phyloP scores from a whole-genome alignment of 2,888 invertebrate species.

The Fragum sueziense region DNA sequence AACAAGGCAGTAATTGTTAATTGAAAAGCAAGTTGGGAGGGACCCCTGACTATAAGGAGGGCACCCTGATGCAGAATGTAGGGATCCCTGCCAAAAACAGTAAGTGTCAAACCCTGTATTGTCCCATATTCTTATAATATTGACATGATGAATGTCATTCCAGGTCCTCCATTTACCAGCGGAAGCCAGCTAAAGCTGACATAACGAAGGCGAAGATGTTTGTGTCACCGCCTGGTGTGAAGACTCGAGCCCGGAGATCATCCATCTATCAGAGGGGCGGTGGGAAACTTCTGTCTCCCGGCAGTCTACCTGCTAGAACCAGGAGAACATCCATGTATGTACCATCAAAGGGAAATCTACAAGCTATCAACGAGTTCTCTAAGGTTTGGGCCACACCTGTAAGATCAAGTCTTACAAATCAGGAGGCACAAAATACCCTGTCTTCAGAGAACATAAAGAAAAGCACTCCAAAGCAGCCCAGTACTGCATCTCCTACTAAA shows the following conservation, averaged over 20 bases:
- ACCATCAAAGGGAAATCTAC: conserved; percentile 28
- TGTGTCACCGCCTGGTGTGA: conserved; percentile 63
- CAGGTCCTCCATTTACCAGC: conserved; percentile 64
- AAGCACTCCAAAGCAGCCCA: neutral
- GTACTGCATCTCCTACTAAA: neutral
- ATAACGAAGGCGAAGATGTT: conserved; percentile 51
- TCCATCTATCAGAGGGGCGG: conserved; percentile 66
- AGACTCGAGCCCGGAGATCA: conserved; percentile 62
- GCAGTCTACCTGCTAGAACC: conserved; percentile 15
- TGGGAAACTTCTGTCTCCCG: conserved; percentile 38
- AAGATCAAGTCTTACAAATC: neutral
- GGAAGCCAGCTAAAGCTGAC: conserved; percentile 29
- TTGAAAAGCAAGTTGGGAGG: too few species aligned
- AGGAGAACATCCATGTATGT: conserved; percentile 55
- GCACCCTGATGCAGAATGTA: too few species aligned
- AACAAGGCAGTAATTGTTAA: too few species aligned
- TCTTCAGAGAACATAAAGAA: neutral
- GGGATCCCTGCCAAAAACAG: too few species aligned
- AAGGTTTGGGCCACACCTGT: conserved; percentile 58
- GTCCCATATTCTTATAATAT: too few species aligned
- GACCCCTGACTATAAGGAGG: too few species aligned
- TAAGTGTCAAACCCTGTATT: too few species aligned
- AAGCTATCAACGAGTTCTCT: conserved; percentile 44
- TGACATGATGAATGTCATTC: too few species aligned
- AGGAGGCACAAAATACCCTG: neutral